These are phyloP conservation scores for Periplaneta americana DNA, from an alignment of 1,140 invertebrate species.

Conservation along the genomic window DNA sequence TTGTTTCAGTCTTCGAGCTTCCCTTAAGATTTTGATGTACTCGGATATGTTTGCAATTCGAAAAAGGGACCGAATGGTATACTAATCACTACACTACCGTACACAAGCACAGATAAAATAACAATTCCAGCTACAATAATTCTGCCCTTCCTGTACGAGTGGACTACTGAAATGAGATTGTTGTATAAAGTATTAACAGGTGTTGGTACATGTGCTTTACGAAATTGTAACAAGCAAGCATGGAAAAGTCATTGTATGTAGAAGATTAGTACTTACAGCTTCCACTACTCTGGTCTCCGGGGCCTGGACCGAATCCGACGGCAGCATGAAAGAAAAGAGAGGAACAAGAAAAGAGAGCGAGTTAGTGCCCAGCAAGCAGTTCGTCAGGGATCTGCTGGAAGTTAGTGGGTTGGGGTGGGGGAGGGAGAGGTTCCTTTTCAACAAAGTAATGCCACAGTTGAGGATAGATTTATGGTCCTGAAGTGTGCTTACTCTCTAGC, in stretches of 20 bases:
- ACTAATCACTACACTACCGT: too few relatives aligned
- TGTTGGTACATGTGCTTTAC: background rate
- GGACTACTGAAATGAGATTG: background rate
- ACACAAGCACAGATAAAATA: too few relatives aligned
- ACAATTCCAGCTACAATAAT: too few relatives aligned
- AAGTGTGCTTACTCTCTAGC: background rate
- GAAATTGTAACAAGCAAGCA: background rate
- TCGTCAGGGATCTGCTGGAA: background rate
- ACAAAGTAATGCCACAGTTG: conserved; percentile 11
- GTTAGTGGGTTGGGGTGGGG: too few relatives aligned
- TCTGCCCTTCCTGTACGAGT: background rate
- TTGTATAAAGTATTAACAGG: background rate
- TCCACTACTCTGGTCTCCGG: conserved; percentile 1
- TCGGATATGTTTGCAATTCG: too few relatives aligned
- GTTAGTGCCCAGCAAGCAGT: background rate
- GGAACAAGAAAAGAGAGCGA: background rate
- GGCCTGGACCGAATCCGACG: background rate
- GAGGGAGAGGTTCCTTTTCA: background rate
- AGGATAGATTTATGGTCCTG: conserved; percentile 5
- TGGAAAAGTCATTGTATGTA: background rate
- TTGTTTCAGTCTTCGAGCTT: too few relatives aligned
- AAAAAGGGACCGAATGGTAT: too few relatives aligned
- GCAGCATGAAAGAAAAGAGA: background rate
- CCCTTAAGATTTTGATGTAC: too few relatives aligned
- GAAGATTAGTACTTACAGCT: background rate